Evolutionary conservation across 2,113 vertebrate species (phyloP), one percentile per base, ranked within the genome.

Genomic region (Ctenomys sociabilis): DNA sequence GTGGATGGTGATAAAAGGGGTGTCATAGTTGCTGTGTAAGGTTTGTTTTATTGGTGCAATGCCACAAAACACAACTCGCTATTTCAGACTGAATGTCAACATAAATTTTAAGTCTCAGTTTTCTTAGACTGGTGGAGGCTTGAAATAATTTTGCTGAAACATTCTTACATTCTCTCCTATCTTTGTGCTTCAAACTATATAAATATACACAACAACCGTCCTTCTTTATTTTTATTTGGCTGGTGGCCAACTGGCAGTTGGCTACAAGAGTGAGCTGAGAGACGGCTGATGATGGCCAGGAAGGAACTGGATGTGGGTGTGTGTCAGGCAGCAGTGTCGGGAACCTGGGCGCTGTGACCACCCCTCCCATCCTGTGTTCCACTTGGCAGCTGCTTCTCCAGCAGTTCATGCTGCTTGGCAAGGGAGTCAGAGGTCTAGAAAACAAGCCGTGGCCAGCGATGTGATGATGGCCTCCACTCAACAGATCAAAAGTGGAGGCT

Each of bases 291-390:
- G 70, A 72, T 40, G 90, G 54, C 85, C 92, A 85, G 97, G 94
- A 95, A 97, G 93, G 90, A 96, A 94, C 92, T 45, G n/a, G 21
- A 28, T 43, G 77, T 93, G 95, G 87, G 88, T 0, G 81, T 85
- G 93, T 75, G 68, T 9, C 85, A 30, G 61, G 89, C 88, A n/a
- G 57, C 91, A 88, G 64, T 78, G 96, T 95, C 5, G 75, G 95
- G 96, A 96, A 92, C 59, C 73, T 80, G 82, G 21, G 26, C 52
- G 17, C 7, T 7, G 40, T 0, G 4, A 37, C 54, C 88, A 40
- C 49, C 95, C 93, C 96, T 90, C 61, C 84, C 90, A 90, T 88
- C 94, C 94, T 92, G 96, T 28, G 40, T 84, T 72, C 89, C 68
- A 88, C 84, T 91, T 95, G 94, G 88, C 93, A 91, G 93, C 68